phyloP scores from a whole-genome alignment of 2,888 invertebrate genomes.

The Magallana nippona region DNA sequence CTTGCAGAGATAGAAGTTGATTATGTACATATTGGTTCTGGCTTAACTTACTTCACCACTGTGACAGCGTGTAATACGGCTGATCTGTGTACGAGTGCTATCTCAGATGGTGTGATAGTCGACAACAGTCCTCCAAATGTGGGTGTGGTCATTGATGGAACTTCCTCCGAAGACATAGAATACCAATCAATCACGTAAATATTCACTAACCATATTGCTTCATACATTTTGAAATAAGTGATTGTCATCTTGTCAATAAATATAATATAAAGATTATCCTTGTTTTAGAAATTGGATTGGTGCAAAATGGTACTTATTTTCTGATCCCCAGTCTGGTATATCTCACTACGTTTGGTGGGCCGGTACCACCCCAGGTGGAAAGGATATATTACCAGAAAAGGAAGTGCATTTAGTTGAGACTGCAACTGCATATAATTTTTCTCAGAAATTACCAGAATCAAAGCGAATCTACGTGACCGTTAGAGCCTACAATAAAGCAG shows the following conservation, averaged over 20 bases:
- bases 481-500: constrained; percentile 60
- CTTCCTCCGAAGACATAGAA: constrained; percentile 53
- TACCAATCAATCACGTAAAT: constrained; percentile 58
- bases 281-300: constrained; percentile 42
- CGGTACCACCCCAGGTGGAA: constrained; percentile 36
- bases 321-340: constrained; percentile 46
- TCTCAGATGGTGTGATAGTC: constrained; percentile 66
- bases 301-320: constrained; percentile 49
- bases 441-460: constrained; percentile 46
- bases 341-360: constrained; percentile 47
- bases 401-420: constrained; percentile 39
- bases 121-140: constrained; percentile 63
- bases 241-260: no score
- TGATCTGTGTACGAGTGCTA: constrained; percentile 57
- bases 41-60: constrained; percentile 57
- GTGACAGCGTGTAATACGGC: constrained; percentile 67
- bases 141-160: constrained; percentile 63
- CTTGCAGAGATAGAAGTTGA: constrained; percentile 42
- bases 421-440: constrained; percentile 39
- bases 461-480: constrained; percentile 54
- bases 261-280: no score
- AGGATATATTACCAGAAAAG: constrained; percentile 39
- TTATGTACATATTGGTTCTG: constrained; percentile 52
- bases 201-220: no score
- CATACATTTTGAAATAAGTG: no score